Conservation (phyloP, 64 coral and sea anemone species). For the Porites lutea region DNA sequence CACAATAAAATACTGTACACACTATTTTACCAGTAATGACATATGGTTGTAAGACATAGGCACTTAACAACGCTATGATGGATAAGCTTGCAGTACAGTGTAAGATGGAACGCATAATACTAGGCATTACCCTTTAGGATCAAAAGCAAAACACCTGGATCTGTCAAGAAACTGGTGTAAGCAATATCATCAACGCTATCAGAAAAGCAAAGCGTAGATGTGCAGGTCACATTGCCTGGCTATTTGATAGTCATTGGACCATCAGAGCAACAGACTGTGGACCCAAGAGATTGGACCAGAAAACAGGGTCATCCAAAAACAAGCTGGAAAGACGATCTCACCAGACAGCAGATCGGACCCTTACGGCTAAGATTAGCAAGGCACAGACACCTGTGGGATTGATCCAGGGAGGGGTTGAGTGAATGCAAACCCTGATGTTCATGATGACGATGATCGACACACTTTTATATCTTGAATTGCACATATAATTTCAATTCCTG, state of each 20-base stretch:
- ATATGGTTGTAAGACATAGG: no score
- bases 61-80: background rate
- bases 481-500: no score
- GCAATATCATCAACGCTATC: no score
- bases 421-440: background rate
- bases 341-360: background rate
- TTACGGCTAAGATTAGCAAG: background rate
- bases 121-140: background rate
- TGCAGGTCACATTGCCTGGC: background rate
- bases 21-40: no score
- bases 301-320: background rate
- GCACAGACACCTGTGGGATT: background rate
- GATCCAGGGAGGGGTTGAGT: background rate
- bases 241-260: background rate
- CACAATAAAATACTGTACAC: no score
- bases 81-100: background rate
- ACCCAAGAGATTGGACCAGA: background rate
- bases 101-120: background rate
- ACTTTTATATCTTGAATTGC: background rate
- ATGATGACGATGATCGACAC: background rate
- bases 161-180: background rate
- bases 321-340: background rate
- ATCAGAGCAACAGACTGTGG: background rate
- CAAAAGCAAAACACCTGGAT: constrained; percentile 6
- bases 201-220: background rate